Evolutionary conservation across 1,140 invertebrate species (phyloP), one percentile per base, ranked within the genome.

Genomic region (Melanaphis sacchari): DNA sequence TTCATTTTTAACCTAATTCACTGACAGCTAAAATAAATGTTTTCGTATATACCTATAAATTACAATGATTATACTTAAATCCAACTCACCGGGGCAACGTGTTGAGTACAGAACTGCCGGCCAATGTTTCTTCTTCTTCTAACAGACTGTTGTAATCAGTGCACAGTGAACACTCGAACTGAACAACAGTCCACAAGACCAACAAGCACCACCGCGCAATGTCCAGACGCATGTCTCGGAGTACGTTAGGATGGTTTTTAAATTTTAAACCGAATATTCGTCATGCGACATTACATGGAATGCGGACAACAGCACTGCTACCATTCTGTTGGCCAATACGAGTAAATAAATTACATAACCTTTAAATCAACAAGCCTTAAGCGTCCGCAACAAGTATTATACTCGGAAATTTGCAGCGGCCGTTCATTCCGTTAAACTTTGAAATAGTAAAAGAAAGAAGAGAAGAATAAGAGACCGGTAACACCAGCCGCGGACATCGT

Each of bases 61-160:
- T n/a, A 66, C n/a, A 15, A n/a, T n/a, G 59, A n/a, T 46, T 46
- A 46, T 66, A n/a, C 31, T 76, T 36, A 9, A 66, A 15, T 66
- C 8, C 5, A n/a, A 76, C 41, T 92, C 31, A 93, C 91, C 91
- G 52, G 18, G 91, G 91, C 36, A 93, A 41, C 22, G 81, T 41
- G 26, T 85, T 36, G 7, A 93, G 38, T 41, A 90, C 9, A 5
- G 52, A 41, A 31, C 22, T 24, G 41, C 38, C 54, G 8, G 38
- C 21, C 21, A 82, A 54, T 22, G 81, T n/a, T n/a, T 93, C 46
- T 24, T 22, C 21, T 41, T 54, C 46, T 6, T n/a, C 46, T 8
- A 31, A 43, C 11, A 2, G 22, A 11, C 52, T 0, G 59, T 41
- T 18, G 36, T 82, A 22, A 36, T 26, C 66, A 0, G 24, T 11